Conservation (phyloP, 2,113 vertebrate genomes). For the Platichthys stellatus region DNA sequence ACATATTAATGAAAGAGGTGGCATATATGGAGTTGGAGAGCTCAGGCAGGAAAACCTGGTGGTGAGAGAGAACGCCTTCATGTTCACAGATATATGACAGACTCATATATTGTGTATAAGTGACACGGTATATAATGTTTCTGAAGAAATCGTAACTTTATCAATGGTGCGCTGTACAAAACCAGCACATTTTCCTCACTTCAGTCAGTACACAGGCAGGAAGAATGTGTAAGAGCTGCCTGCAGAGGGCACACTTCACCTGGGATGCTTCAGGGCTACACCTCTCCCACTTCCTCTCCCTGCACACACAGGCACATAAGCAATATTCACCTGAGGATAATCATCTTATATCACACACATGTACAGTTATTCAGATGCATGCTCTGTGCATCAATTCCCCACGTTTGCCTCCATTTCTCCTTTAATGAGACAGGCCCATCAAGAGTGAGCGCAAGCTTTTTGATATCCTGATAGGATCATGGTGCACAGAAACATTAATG, state of each 20-base stretch:
- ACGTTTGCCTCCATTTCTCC: conserved; percentile 49
- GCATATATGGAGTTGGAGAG: conserved; percentile 60
- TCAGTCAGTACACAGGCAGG: not conserved
- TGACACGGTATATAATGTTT: not conserved
- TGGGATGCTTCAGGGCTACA: conserved; percentile 49
- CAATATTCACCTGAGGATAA: conserved; percentile 43
- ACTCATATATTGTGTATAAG: conserved; percentile 1
- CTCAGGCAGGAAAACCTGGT: conserved; percentile 57
- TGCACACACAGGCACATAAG: conserved; percentile 35
- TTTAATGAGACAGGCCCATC: conserved; percentile 73
- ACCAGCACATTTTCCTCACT: not conserved
- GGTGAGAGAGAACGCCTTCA: conserved; percentile 34
- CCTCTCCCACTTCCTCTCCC: conserved; percentile 16
- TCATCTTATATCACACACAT: conserved; percentile 45
- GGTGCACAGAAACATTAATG: conserved; percentile 60
- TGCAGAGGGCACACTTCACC: conserved; percentile 78
- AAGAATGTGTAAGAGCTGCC: conserved; percentile 41
- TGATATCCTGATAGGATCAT: conserved; percentile 67
- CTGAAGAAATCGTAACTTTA: conserved; percentile 16
- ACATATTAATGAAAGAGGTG: conserved; percentile 78
- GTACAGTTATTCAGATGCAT: conserved; percentile 54
- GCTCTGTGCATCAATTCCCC: conserved; percentile 46
- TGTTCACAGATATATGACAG: conserved; percentile 25
- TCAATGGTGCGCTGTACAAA: not conserved
- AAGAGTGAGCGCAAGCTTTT: conserved; percentile 60